These are phyloP conservation scores for Pristiophorus japonicus DNA, from an alignment of 2,113 vertebrate genomes.

Conservation along the genomic window DNA sequence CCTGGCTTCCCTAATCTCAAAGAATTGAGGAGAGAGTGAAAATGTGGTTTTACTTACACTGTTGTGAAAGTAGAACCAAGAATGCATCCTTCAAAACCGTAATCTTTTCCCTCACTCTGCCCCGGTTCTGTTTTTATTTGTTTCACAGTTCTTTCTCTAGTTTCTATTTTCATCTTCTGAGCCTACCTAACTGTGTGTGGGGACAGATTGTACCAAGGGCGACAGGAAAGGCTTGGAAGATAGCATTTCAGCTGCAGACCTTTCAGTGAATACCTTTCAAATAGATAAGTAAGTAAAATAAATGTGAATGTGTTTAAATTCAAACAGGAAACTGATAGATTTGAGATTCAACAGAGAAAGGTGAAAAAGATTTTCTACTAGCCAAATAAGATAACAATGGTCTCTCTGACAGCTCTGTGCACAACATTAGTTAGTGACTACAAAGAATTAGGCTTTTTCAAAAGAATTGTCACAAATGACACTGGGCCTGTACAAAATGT, in stretches of 20 bases:
- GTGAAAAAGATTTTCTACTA: background rate
- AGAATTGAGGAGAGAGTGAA: too few species aligned
- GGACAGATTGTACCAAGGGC: background rate
- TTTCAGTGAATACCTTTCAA: background rate
- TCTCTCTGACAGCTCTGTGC: background rate
- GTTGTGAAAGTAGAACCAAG: too few species aligned
- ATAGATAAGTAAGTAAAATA: background rate
- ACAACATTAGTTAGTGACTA: background rate
- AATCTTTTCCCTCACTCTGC: too few species aligned
- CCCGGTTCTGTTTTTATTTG: too few species aligned
- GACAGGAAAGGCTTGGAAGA: background rate
- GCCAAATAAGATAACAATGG: background rate
- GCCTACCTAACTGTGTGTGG: background rate
- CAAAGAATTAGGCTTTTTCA: background rate
- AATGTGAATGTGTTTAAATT: background rate
- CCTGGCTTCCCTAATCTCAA: too few species aligned
- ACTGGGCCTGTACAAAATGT: background rate
- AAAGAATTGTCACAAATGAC: background rate
- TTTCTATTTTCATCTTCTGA: too few species aligned
- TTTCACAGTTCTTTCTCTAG: too few species aligned
- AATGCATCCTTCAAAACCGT: too few species aligned
- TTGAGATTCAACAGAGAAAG: background rate
- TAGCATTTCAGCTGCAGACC: background rate
- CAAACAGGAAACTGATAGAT: background rate
- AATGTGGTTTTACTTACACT: too few species aligned